phyloP scores from a whole-genome alignment of 1,140 invertebrate species.

The Caenorhabditis briggsae region DNA sequence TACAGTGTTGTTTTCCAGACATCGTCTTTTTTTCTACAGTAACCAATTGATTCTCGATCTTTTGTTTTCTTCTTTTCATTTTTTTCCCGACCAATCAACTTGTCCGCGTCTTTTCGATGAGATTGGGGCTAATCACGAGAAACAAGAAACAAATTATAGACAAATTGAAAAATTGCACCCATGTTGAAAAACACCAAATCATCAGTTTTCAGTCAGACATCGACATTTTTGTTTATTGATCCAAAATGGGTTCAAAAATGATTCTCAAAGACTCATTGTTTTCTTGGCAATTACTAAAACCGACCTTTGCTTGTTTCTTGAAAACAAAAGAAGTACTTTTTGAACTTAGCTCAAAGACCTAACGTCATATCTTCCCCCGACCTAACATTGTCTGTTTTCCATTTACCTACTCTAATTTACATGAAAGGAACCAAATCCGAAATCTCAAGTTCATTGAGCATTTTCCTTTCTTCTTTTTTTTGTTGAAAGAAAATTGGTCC shows the following conservation, averaged over 20 bases:
- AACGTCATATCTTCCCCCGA: no score
- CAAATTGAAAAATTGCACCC: constrained; percentile 2
- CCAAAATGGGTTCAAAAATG: background rate
- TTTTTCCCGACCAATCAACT: background rate
- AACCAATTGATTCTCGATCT: background rate
- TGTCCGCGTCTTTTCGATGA: background rate
- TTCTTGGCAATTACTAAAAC: no score
- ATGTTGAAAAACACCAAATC: background rate
- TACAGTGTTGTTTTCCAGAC: background rate
- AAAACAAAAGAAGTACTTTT: no score
- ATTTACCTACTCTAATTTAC: background rate
- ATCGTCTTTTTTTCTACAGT: background rate
- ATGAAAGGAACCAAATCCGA: background rate
- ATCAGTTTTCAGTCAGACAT: no score
- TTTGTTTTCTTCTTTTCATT: background rate
- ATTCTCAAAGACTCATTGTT: background rate
- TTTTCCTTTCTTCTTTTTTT: background rate
- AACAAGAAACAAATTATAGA: constrained; percentile 34
- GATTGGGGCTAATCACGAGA: background rate
- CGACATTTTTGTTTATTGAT: no score
- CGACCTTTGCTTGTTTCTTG: no score
- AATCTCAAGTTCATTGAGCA: background rate
- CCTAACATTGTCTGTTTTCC: background rate
- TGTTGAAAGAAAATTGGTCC: background rate
- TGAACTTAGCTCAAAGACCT: no score